phyloP scores from a whole-genome alignment of 2,888 invertebrate species.

The Apotomis turbidana region DNA sequence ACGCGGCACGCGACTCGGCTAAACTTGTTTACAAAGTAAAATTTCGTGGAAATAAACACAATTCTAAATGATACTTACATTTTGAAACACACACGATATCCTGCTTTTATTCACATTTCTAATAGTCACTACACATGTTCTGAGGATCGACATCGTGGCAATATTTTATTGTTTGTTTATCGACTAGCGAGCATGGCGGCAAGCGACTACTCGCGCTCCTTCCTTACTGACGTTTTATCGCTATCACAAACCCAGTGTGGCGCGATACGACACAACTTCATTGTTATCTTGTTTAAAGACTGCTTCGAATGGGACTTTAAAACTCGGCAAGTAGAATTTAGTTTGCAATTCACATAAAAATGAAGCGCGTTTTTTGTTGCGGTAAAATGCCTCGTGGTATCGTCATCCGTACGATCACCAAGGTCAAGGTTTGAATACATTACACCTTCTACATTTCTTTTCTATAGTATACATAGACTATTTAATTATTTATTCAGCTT shows the following conservation, averaged over 20 bases:
- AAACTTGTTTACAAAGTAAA: not conserved
- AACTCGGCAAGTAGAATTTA: not conserved
- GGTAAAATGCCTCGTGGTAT: slow-evolving; percentile 47
- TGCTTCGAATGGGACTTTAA: not conserved
- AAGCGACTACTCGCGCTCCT: not conserved
- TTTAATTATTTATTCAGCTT: not conserved
- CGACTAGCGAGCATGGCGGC: slow-evolving; percentile 12
- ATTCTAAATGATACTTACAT: slow-evolving; percentile 60
- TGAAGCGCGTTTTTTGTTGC: not conserved
- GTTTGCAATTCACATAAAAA: not conserved
- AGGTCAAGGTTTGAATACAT: slow-evolving; percentile 56
- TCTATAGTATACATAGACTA: not conserved
- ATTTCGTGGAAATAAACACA: not conserved
- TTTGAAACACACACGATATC: slow-evolving; percentile 56
- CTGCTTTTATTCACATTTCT: slow-evolving; percentile 62
- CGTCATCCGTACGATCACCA: slow-evolving; percentile 51
- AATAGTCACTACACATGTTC: slow-evolving; percentile 65
- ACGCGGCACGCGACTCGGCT: not conserved
- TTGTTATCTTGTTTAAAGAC: not conserved
- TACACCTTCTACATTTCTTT: slow-evolving; percentile 36
- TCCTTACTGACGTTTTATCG: slow-evolving; percentile 16
- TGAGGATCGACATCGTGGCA: slow-evolving; percentile 65
- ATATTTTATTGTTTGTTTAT: slow-evolving; percentile 25
- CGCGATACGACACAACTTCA: slow-evolving; percentile 10
- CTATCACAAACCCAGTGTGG: slow-evolving; percentile 9